Base-by-base conservation (phyloP, 2,113 vertebrate species). In the Leucopsar rothschildi region DNA sequence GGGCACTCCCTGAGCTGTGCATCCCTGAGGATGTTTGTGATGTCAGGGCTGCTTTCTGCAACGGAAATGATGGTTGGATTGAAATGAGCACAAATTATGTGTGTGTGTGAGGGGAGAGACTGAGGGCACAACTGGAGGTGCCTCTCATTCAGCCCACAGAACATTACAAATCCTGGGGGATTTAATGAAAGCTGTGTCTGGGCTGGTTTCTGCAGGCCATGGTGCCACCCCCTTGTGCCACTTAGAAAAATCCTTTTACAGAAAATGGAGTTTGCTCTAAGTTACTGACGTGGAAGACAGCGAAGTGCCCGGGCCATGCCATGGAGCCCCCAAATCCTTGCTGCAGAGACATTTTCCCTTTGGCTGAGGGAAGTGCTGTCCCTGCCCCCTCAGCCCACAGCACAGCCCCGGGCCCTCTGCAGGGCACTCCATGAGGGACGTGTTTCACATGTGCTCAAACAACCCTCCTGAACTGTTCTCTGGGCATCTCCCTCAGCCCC, bases 121-220 rank as follows among this genome's bases (percentile, higher is more conserved):
- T 14, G n/a, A 6, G 25, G 0, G 2, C 47, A 15, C 10, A 45
- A 45, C 84, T 73, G 65, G 20, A 64, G 28, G 4, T 28, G 50
- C 53, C 31, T 52, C 76, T 50, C 49, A 14, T 49, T 60, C 5
- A 42, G 49, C 44, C 59, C 44, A 3, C 37, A 44, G 39, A 3
- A 39, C 28, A 5, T 15, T 17, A 24, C 31, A 23, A 39, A 19
- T 0, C 3, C 8, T 3, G 7, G 2, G 25, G n/a, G 3, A 3
- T 3, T 40, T 4, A 2, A n/a, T 20, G 21, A 6, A 31, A 6
- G 5, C 15, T 3, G 13, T 11, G 17, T 2, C 27, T 3, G 7
- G 25, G 8, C 49, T 31, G 3, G 2, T 6, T 57, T 49, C 45
- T 37, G 17, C 45, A 66, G 70, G 70, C 91, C 20, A 0, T 0